These are phyloP conservation scores for Pentamera pediparva DNA, from an alignment of 53 echinoderm and acorn worm species.

Conservation along the genomic window DNA sequence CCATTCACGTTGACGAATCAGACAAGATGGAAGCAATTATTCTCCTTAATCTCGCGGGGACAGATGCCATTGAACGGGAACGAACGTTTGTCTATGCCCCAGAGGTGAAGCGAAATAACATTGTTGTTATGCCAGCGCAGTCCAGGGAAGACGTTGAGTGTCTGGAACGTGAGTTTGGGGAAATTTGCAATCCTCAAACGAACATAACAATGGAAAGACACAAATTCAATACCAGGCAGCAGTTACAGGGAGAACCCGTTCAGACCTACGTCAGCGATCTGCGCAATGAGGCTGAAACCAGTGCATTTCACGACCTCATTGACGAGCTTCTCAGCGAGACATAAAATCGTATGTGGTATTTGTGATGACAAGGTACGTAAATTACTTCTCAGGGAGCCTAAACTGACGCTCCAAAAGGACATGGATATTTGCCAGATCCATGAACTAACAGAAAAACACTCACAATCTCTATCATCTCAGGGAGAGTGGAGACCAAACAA, in stretches of 20 bases:
- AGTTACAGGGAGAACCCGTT: background rate
- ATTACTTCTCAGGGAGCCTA: background rate
- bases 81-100: background rate
- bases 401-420: background rate
- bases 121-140: background rate
- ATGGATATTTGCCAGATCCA: slow-evolving; percentile 24
- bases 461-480: background rate
- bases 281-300: background rate
- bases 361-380: background rate
- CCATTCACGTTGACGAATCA: too few species aligned
- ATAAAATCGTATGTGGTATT: slow-evolving; percentile 2
- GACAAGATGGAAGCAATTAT: too few species aligned
- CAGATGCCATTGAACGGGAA: too few species aligned
- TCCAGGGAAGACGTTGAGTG: background rate
- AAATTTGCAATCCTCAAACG: background rate
- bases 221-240: background rate
- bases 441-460: slow-evolving; percentile 4
- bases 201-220: background rate
- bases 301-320: background rate
- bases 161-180: background rate
- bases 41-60: too few species aligned
- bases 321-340: background rate
- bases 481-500: background rate
- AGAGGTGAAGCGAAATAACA: background rate
- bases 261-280: background rate